phyloP scores from a whole-genome alignment of 1,140 invertebrate species.

The Trachelipus rathkii region DNA sequence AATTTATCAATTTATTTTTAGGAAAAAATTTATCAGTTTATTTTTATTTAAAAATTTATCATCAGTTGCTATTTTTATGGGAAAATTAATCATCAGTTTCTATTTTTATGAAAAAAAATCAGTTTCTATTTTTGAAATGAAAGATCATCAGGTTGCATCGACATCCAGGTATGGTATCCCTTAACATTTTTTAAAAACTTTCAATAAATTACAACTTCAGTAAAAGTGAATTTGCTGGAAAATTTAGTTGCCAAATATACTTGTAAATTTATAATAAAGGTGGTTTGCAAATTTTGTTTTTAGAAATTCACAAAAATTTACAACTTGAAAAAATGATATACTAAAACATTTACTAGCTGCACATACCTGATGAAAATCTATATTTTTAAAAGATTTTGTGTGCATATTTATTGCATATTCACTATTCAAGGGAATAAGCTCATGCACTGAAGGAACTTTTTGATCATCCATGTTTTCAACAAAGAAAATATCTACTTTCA shows the following conservation, averaged over 20 bases:
- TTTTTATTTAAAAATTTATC: too few species aligned
- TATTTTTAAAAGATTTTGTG: not conserved
- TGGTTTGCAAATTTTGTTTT: not conserved
- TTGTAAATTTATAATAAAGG: not conserved
- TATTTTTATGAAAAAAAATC: too few species aligned
- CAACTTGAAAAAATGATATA: too few species aligned
- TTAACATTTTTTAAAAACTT: too few species aligned
- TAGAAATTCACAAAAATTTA: too few species aligned
- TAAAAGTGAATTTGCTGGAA: not conserved
- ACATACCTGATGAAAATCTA: not conserved
- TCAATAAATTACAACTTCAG: too few species aligned
- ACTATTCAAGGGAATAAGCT: not conserved
- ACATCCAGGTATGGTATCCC: too few species aligned
- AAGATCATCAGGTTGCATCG: too few species aligned
- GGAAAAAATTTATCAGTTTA: too few species aligned
- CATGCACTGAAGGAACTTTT: not conserved
- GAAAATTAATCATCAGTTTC: not conserved
- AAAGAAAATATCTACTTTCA: not conserved
- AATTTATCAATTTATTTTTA: too few species aligned
- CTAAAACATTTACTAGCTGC: not conserved
- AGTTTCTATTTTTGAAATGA: too few species aligned
- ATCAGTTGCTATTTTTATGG: too few species aligned
- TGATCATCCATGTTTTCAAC: not conserved
- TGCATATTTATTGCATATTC: not conserved
- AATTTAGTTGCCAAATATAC: not conserved